These are phyloP conservation scores for Notarius quadriscutis DNA, from an alignment of 2,113 vertebrate genomes.

Conservation along the genomic window DNA sequence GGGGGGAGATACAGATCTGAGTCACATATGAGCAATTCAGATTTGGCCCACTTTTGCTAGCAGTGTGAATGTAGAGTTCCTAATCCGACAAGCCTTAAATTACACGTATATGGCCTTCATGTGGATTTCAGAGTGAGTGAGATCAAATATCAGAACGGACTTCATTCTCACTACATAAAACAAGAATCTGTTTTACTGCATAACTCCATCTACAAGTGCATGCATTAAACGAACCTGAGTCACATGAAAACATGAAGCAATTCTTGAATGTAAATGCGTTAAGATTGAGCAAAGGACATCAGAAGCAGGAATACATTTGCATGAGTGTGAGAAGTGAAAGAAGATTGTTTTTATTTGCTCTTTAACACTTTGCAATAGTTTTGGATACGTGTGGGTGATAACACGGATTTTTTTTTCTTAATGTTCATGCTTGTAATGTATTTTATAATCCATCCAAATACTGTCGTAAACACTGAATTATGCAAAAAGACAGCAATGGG, in stretches of 20 bases:
- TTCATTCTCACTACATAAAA: not conserved
- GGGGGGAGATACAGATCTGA: too few relatives aligned
- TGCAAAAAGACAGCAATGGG: not conserved
- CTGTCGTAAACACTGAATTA: not conserved
- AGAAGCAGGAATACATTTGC: not conserved
- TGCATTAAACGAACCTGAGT: not conserved
- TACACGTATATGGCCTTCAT: not conserved
- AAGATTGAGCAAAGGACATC: not conserved
- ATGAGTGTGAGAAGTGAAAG: not conserved
- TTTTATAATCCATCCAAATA: not conserved
- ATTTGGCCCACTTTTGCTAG: too few relatives aligned
- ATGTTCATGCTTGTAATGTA: not conserved
- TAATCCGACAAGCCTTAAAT: slow-evolving; percentile 30
- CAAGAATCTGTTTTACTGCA: not conserved
- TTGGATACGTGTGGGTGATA: not conserved
- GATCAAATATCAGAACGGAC: not conserved
- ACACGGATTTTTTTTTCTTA: not conserved
- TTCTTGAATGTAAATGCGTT: not conserved
- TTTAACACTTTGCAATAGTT: not conserved
- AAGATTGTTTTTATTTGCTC: not conserved
- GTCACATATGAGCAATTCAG: too few relatives aligned
- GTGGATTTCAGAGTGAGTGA: not conserved
- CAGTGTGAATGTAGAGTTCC: not conserved
- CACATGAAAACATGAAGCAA: not conserved
- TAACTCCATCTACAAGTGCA: not conserved